A percentile compares a stretch with the other conserved stretches of the same genome.
These are phyloP conservation scores for Paramormyrops hopkinsi DNA, from an alignment of 2,797 vertebrate genomes.

Conservation along the genomic window DNA sequence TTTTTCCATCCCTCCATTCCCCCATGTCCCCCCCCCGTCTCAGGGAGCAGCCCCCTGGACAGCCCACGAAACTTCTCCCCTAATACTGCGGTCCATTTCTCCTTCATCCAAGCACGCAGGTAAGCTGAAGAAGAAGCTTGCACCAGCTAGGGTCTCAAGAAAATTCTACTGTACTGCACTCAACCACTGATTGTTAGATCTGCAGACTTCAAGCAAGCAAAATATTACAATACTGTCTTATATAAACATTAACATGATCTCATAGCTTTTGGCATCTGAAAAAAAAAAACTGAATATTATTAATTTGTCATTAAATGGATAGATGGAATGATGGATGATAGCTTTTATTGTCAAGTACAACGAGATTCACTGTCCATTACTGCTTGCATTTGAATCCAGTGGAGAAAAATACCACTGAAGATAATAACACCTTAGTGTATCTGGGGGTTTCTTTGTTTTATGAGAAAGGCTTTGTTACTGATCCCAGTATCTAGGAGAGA, in stretches of 20 bases:
- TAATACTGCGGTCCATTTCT: slow-evolving; percentile 88
- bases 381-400: not conserved
- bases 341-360: not conserved
- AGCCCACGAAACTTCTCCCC: slow-evolving; percentile 96
- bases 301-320: not conserved
- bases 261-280: not conserved
- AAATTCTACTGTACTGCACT: not conserved
- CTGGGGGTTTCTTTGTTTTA: not conserved
- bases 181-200: not conserved
- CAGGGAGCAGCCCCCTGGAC: slow-evolving; percentile 91
- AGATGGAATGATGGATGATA: not conserved
- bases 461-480: not conserved
- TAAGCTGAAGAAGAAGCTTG: slow-evolving; percentile 52
- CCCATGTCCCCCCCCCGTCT: slow-evolving; percentile 26
- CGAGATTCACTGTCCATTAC: not conserved
- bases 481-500: not conserved
- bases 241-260: not conserved
- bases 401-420: not conserved
- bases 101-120: slow-evolving; percentile 90
- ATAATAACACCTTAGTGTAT: not conserved
- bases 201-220: not conserved
- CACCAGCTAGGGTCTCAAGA: not conserved
- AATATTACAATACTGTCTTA: not conserved
- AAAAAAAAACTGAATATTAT: not conserved
- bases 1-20: slow-evolving; percentile 19